phyloP scores from a whole-genome alignment of 2,797 vertebrate genomes.

The Hipposideros larvatus region DNA sequence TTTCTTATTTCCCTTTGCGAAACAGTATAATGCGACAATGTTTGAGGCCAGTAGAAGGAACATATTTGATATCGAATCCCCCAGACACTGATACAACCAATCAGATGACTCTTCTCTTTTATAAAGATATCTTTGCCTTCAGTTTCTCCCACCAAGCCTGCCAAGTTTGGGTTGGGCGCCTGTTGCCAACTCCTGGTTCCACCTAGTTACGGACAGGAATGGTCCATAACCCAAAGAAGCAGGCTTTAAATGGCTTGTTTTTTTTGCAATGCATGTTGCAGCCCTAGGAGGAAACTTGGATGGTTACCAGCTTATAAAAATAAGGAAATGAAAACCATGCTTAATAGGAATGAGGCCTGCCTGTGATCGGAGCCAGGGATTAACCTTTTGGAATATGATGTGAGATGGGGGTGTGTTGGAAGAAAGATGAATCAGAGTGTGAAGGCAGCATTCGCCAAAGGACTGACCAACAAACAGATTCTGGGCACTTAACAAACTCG shows the following conservation, averaged over 20 bases:
- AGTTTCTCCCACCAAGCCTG: not conserved
- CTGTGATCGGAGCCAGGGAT: slow-evolving; percentile 46
- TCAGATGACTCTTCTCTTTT: slow-evolving; percentile 34
- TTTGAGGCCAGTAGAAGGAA: not conserved
- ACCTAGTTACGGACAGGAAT: slow-evolving; percentile 58
- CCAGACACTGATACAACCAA: not conserved
- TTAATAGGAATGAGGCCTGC: slow-evolving; percentile 49
- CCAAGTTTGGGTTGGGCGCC: slow-evolving; percentile 15
- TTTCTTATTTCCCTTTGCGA: slow-evolving; percentile 11
- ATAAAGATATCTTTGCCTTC: slow-evolving; percentile 48
- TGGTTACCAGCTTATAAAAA: slow-evolving; percentile 73
- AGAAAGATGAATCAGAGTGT: slow-evolving; percentile 62
- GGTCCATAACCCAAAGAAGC: not conserved
- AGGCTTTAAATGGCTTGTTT: slow-evolving; percentile 37
- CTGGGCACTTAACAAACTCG: slow-evolving; percentile 28
- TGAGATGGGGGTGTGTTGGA: not conserved
- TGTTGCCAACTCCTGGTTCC: slow-evolving; percentile 48
- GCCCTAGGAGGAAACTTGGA: slow-evolving; percentile 61
- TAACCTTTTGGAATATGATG: slow-evolving; percentile 70
- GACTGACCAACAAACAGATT: slow-evolving; percentile 14
- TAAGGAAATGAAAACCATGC: slow-evolving; percentile 74
- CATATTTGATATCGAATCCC: not conserved
- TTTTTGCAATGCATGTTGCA: slow-evolving; percentile 51
- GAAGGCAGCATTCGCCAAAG: slow-evolving; percentile 34
- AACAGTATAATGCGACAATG: not conserved